A percentile compares a stretch with the other conserved stretches of the same genome.
These are phyloP conservation scores for Physeter macrocephalus DNA, from an alignment of 2,113 vertebrate genomes.

Conservation along the genomic window DNA sequence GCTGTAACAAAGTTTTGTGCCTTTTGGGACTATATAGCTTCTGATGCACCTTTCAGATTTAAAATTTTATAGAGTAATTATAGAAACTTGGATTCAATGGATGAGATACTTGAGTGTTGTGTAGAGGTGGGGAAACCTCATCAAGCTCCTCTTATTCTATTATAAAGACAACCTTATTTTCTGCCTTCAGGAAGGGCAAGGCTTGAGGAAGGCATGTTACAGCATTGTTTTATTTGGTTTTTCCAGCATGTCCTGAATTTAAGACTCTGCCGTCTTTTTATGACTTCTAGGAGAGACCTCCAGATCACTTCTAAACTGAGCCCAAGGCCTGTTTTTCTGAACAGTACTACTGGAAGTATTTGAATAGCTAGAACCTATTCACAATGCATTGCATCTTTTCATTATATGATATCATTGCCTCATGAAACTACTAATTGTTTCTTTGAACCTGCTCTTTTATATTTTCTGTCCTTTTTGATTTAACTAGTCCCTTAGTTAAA, in stretches of 20 bases:
- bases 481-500: not conserved
- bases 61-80: not conserved
- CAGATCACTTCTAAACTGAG: not conserved
- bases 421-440: not conserved
- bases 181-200: not conserved
- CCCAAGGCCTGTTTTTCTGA: not conserved
- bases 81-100: not conserved
- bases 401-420: not conserved
- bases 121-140: not conserved
- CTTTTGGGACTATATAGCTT: not conserved
- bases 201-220: not conserved
- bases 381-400: not conserved
- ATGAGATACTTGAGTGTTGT: not conserved
- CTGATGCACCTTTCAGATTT: not conserved
- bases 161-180: not conserved
- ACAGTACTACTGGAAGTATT: not conserved
- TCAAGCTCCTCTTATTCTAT: not conserved
- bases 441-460: not conserved
- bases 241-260: not conserved
- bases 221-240: slow-evolving; percentile 1
- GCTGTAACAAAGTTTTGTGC: not conserved
- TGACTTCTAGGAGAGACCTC: not conserved
- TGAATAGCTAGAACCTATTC: not conserved
- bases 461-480: not conserved
- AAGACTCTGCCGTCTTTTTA: not conserved